These are phyloP conservation scores for Drosophila paranaensis DNA, from an alignment of 2,888 invertebrate genomes.

Conservation along the genomic window DNA sequence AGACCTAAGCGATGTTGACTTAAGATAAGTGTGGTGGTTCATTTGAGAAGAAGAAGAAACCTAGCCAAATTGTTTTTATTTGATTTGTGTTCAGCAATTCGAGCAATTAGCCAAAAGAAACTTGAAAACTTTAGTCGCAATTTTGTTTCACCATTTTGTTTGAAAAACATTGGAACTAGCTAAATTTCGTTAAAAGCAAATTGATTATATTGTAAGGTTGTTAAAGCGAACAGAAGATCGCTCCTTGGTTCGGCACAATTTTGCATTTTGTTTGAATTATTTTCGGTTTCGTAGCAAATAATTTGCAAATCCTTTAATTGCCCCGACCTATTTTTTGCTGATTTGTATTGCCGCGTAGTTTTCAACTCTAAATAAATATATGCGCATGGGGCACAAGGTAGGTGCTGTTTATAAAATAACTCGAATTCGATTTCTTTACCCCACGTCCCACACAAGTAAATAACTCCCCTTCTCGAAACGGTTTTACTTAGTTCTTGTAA, in stretches of 20 bases:
- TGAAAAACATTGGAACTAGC: constrained; percentile 59
- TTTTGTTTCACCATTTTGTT: constrained; percentile 43
- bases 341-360: constrained; percentile 65
- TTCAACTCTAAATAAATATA: constrained; percentile 67
- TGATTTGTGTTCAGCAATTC: constrained; percentile 52
- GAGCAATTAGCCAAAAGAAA: constrained; percentile 49
- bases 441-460: background rate
- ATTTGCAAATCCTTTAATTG: constrained; percentile 37
- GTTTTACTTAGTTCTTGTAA: constrained; percentile 56
- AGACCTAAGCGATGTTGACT: constrained; percentile 48
- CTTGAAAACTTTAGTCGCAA: constrained; percentile 48
- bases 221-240: constrained; percentile 23
- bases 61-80: constrained; percentile 70
- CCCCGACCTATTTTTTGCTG: constrained; percentile 3
- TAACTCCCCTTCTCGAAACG: constrained; percentile 18
- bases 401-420: constrained; percentile 68
- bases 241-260: constrained; percentile 33
- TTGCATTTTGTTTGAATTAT: constrained; percentile 17
- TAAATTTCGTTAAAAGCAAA: constrained; percentile 61
- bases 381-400: constrained; percentile 77
- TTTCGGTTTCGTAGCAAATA: constrained; percentile 26
- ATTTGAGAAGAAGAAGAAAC: constrained; percentile 33
- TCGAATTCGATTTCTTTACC: constrained; percentile 35
- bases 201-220: constrained; percentile 57
- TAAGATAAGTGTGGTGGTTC: constrained; percentile 58